A percentile compares a stretch with the other conserved stretches of the same genome.
phyloP scores from a whole-genome alignment of 1,140 invertebrate genomes.

The Daktulosphaira vitifoliae region DNA sequence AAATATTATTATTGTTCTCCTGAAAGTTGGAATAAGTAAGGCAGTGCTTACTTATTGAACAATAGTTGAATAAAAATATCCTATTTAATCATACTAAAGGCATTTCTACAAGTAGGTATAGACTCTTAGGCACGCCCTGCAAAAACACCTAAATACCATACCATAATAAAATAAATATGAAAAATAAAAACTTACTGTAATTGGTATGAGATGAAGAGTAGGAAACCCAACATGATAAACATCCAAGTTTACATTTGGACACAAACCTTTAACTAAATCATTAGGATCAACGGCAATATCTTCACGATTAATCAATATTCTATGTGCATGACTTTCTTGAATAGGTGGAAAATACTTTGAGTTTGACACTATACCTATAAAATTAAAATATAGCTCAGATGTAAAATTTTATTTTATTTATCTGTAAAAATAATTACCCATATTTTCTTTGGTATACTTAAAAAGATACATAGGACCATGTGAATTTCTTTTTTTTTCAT shows the following conservation, averaged over 20 bases:
- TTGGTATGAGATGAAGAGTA: constrained; percentile 71
- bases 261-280: constrained; percentile 62
- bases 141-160: no score
- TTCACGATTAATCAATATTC: constrained; percentile 45
- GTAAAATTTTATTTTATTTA: constrained; percentile 1
- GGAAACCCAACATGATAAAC: constrained; percentile 84
- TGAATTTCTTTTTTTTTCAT: constrained; percentile 66
- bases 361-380: constrained; percentile 41
- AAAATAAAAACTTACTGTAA: constrained; percentile 50
- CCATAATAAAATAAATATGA: no score
- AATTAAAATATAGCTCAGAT: constrained; percentile 1
- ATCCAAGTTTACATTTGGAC: constrained; percentile 58
- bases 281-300: constrained; percentile 54
- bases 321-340: constrained; percentile 43
- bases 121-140: no score
- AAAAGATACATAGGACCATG: constrained; percentile 81
- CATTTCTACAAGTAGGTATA: no score
- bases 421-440: constrained; percentile 45
- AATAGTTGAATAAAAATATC: no score
- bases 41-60: no score
- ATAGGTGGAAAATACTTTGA: constrained; percentile 61
- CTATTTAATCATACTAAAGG: no score
- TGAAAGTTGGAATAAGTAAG: no score
- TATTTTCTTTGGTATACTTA: constrained; percentile 52
- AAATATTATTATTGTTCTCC: no score